A percentile compares a stretch with the other conserved stretches of the same genome.
Evolutionary conservation across 2,113 vertebrate species (phyloP).

Genomic region (Lagenorhynchus albirostris): DNA sequence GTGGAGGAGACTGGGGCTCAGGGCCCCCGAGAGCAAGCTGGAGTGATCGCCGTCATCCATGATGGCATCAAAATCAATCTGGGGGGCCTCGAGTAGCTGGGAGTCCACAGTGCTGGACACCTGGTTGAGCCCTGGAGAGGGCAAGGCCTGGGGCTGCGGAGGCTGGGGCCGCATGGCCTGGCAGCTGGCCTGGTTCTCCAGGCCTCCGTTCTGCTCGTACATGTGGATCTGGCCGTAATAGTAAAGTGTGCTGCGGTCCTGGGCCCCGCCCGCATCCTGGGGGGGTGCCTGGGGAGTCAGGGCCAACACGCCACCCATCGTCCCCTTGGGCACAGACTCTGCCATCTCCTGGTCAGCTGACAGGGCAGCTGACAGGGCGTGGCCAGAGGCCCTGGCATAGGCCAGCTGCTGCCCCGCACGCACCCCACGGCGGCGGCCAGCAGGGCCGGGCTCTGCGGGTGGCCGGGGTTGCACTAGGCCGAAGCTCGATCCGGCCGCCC

Average conservation of each 20-base stretch:
- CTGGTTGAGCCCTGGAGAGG: conserved; percentile 93
- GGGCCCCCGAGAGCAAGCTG: conserved; percentile 94
- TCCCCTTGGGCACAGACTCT: conserved; percentile 86
- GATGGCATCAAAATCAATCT: conserved; percentile 98
- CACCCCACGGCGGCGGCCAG: conserved; percentile 80
- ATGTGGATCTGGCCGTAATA: conserved; percentile 94
- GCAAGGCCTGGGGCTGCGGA: conserved; percentile 82
- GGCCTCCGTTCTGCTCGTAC: conserved; percentile 86
- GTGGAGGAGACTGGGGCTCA: conserved; percentile 95
- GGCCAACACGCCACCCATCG: conserved; percentile 65
- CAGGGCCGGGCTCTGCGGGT: conserved; percentile 85
- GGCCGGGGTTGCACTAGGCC: conserved; percentile 90
- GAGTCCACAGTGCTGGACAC: conserved; percentile 97
- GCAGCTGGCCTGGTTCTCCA: conserved; percentile 81
- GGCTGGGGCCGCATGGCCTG: conserved; percentile 71
- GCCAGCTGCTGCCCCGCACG: conserved; percentile 82
- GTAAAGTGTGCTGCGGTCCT: conserved; percentile 83
- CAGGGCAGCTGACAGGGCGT: conserved; percentile 70
- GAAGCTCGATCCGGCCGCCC: conserved; percentile 67
- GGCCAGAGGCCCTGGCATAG: conserved; percentile 82
- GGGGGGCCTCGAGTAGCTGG: conserved; percentile 88
- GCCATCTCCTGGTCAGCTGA: conserved; percentile 78
- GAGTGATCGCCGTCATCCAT: conserved; percentile 98
- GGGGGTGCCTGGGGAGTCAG: conserved; percentile 71
- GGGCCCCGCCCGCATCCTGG: conserved; percentile 65